These are phyloP conservation scores for Astropecten irregularis DNA, from an alignment of 53 echinoderm and acorn worm species.

Conservation along the genomic window DNA sequence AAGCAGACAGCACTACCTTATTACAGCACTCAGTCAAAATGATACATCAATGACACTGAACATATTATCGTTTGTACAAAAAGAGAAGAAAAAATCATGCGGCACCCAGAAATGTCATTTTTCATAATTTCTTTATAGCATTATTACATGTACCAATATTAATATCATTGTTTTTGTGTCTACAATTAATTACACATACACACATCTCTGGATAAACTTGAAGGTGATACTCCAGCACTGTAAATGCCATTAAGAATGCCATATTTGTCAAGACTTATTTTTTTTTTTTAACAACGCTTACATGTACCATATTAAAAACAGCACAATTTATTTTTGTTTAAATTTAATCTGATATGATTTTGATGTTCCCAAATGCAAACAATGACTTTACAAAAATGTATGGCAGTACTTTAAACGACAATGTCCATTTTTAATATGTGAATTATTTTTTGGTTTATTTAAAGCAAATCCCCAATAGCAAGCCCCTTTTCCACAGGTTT, in stretches of 20 bases:
- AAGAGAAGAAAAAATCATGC: no score
- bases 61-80: constrained; percentile 10
- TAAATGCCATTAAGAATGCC: neutral
- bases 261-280: neutral
- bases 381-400: no score
- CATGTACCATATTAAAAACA: neutral
- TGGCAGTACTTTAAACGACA: no score
- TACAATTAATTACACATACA: constrained; percentile 23
- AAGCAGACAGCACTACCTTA: constrained; percentile 10
- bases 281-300: constrained; percentile 22
- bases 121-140: neutral
- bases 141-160: neutral
- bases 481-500: no score
- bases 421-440: no score
- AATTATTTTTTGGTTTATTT: no score
- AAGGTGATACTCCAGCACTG: neutral
- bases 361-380: neutral
- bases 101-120: neutral
- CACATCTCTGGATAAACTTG: no score
- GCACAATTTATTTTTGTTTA: neutral
- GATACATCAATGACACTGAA: constrained; percentile 30
- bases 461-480: no score
- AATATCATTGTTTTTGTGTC: neutral
- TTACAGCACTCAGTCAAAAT: neutral
- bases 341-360: neutral